Conservation (phyloP, 2,113 vertebrate genomes). For the Hipposideros armiger region DNA sequence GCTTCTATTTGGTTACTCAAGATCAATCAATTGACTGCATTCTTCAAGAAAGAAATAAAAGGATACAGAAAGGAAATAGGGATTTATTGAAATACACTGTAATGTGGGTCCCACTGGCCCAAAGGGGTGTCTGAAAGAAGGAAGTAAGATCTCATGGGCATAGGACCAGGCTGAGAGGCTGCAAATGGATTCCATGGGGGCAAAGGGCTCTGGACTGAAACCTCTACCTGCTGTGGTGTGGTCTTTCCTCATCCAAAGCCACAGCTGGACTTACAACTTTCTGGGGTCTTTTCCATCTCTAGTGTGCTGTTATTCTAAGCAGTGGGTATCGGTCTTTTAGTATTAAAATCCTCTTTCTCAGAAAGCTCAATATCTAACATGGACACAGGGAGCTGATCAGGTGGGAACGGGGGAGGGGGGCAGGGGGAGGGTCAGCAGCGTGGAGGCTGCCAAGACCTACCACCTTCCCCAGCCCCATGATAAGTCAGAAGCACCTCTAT, state of each 20-base stretch:
- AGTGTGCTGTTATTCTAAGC: neutral
- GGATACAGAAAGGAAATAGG: neutral
- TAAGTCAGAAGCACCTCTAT: neutral
- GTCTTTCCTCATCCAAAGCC: neutral
- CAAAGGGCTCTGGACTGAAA: neutral
- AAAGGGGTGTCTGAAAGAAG: neutral
- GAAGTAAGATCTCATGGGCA: neutral
- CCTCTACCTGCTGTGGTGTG: neutral
- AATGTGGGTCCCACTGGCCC: neutral
- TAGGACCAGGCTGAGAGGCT: neutral
- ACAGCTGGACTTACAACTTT: neutral
- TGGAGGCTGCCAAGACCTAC: neutral
- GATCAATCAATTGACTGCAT: neutral
- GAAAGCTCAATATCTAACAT: neutral
- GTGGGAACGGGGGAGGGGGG: neutral
- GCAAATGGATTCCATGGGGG: too few relatives aligned
- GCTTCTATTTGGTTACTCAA: neutral
- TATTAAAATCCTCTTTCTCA: neutral
- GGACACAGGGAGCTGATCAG: neutral
- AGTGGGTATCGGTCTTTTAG: neutral
- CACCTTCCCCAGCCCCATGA: neutral
- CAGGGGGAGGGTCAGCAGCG: neutral
- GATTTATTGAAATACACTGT: neutral
- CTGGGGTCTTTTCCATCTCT: neutral
- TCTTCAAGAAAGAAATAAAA: conserved; percentile 15